phyloP scores from a whole-genome alignment of 2,797 vertebrate species.

The Ispidina picta region DNA sequence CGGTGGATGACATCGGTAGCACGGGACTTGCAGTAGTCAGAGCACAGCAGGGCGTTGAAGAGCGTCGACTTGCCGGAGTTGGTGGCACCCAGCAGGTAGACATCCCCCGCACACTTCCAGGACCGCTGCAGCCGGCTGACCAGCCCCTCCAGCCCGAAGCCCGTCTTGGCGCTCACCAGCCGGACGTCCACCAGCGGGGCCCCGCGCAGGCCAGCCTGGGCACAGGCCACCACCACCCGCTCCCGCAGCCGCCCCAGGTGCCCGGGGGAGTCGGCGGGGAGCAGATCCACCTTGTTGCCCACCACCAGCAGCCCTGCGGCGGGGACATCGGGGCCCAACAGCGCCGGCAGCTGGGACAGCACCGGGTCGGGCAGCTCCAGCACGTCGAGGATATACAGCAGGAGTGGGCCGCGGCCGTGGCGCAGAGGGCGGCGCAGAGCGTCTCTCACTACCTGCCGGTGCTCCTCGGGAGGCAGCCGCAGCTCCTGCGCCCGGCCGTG shows the following conservation, averaged over 20 bases:
- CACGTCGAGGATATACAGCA: conserved; percentile 88
- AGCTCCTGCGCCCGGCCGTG: conserved; percentile 81
- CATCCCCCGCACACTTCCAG: conserved; percentile 89
- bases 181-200: conserved; percentile 78
- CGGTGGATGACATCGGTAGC: conserved; percentile 79
- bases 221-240: conserved; percentile 75
- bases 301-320: conserved; percentile 79
- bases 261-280: conserved; percentile 80
- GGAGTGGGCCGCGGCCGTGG: conserved; percentile 79
- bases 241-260: conserved; percentile 82
- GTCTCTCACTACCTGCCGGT: conserved; percentile 74
- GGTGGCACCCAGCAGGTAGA: conserved; percentile 88
- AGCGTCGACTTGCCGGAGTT: conserved; percentile 94
- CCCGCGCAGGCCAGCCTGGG: conserved; percentile 65
- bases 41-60: conserved; percentile 89
- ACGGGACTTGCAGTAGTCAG: conserved; percentile 90
- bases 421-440: conserved; percentile 56
- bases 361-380: conserved; percentile 87
- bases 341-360: conserved; percentile 61
- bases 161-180: conserved; percentile 92
- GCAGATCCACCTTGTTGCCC: conserved; percentile 90
- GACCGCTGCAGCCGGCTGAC: conserved; percentile 85
- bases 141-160: conserved; percentile 88
- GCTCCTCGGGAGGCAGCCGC: conserved; percentile 78
- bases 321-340: conserved; percentile 57